Evolutionary conservation across 2,797 vertebrate species (phyloP).

Genomic region (Uromys caudimaculatus): DNA sequence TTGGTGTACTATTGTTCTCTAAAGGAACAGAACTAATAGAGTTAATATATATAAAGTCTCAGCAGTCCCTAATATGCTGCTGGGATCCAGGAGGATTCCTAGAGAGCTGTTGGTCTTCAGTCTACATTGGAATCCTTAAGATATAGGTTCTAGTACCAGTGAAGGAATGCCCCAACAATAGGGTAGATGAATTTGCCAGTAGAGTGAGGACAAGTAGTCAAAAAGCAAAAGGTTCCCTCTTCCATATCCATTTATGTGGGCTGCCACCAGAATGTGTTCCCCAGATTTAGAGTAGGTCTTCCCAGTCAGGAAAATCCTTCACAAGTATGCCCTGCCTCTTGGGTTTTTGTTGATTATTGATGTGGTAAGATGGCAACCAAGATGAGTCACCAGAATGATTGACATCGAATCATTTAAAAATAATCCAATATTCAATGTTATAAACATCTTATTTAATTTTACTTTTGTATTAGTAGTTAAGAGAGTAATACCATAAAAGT

Average conservation of each 20-base stretch:
- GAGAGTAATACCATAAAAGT: not conserved
- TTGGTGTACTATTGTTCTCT: not conserved
- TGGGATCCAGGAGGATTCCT: not conserved
- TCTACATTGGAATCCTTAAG: not conserved
- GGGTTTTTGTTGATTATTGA: not conserved
- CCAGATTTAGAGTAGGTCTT: not conserved
- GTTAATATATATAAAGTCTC: not conserved
- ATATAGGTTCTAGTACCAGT: not conserved
- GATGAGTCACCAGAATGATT: not conserved
- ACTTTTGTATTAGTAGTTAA: not conserved
- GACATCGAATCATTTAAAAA: conserved; percentile 15
- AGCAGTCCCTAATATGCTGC: not conserved
- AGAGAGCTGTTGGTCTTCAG: not conserved
- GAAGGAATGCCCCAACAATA: not conserved
- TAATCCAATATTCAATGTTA: not conserved
- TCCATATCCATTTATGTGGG: not conserved
- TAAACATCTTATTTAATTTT: not conserved
- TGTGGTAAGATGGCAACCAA: not conserved
- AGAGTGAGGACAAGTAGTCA: not conserved
- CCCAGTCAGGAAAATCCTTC: not conserved
- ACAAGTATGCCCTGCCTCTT: not conserved
- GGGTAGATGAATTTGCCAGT: not conserved
- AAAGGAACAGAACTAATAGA: not conserved
- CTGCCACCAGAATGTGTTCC: not conserved
- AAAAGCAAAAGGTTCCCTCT: not conserved